A percentile compares a stretch with the other conserved stretches of the same genome.
These are phyloP conservation scores for Iguana delicatissima DNA, from an alignment of 2,797 vertebrate genomes.

Conservation along the genomic window DNA sequence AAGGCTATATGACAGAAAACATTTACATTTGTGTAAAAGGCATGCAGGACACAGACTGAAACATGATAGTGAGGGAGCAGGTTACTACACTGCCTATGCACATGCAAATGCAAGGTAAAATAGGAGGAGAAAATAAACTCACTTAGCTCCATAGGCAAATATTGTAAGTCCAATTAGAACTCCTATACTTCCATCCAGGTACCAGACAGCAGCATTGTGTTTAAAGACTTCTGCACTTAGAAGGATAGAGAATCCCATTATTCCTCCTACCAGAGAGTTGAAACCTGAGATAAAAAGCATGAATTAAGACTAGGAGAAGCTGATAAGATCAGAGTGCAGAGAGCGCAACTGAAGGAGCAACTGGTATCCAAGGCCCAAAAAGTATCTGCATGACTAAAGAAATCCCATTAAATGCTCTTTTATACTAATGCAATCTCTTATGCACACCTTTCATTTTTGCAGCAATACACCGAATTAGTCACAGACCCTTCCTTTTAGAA, in stretches of 20 bases:
- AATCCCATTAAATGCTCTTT: accelerated
- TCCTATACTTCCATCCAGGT: slow-evolving; percentile 92
- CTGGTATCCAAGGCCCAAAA: background rate
- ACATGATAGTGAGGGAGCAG: background rate
- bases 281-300: slow-evolving; percentile 84
- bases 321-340: background rate
- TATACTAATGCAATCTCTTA: background rate
- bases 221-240: slow-evolving; percentile 96
- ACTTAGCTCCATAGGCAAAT: slow-evolving; percentile 96
- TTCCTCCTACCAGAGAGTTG: slow-evolving; percentile 94
- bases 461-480: background rate
- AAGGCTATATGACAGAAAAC: background rate
- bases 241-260: slow-evolving; percentile 98
- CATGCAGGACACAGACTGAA: background rate
- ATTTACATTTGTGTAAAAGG: background rate
- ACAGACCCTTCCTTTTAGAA: background rate
- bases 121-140: slow-evolving; percentile 69
- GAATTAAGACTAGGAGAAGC: slow-evolving; percentile 11
- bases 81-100: background rate
- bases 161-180: slow-evolving; percentile 96
- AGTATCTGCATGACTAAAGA: accelerated
- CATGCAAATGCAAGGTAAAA: background rate
- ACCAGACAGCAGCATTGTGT: slow-evolving; percentile 92
- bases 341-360: accelerated
- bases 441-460: background rate